Conservation (phyloP, 2,113 vertebrate genomes). For the Euleptes europaea region DNA sequence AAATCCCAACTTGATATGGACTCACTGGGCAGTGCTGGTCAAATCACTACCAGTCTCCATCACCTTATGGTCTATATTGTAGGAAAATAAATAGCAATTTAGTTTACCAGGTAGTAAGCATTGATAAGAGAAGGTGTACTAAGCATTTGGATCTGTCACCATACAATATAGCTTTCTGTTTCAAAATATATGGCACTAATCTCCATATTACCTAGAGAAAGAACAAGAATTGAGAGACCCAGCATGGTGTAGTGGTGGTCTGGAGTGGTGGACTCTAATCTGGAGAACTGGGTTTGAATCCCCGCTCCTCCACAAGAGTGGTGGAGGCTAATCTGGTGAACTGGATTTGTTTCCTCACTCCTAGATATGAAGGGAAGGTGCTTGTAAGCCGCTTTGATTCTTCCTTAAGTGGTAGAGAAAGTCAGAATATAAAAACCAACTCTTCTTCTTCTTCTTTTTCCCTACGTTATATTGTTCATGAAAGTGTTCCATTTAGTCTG, state of each 20-base stretch:
- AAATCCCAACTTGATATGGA: neutral
- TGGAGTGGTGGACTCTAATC: too few relatives aligned
- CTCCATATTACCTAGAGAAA: neutral
- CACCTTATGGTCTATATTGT: neutral
- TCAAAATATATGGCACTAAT: neutral
- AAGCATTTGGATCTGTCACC: neutral
- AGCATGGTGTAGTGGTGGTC: too few relatives aligned
- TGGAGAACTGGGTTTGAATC: too few relatives aligned
- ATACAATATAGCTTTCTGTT: neutral
- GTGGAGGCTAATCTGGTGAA: too few relatives aligned
- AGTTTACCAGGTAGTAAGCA: neutral
- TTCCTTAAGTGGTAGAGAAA: too few relatives aligned
- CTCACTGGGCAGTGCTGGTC: neutral
- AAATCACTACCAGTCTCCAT: neutral
- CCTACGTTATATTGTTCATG: neutral
- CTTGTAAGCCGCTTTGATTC: too few relatives aligned
- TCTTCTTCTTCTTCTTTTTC: too few relatives aligned
- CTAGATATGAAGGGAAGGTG: too few relatives aligned
- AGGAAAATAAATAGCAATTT: neutral
- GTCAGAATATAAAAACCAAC: too few relatives aligned
- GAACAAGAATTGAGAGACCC: neutral
- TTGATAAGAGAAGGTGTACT: neutral
- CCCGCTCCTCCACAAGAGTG: too few relatives aligned
- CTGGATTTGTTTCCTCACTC: too few relatives aligned
- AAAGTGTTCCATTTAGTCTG: neutral